A percentile compares a stretch with the other conserved stretches of the same genome.
These are phyloP conservation scores for Pica pica DNA, from an alignment of 2,113 vertebrate species.

Conservation along the genomic window DNA sequence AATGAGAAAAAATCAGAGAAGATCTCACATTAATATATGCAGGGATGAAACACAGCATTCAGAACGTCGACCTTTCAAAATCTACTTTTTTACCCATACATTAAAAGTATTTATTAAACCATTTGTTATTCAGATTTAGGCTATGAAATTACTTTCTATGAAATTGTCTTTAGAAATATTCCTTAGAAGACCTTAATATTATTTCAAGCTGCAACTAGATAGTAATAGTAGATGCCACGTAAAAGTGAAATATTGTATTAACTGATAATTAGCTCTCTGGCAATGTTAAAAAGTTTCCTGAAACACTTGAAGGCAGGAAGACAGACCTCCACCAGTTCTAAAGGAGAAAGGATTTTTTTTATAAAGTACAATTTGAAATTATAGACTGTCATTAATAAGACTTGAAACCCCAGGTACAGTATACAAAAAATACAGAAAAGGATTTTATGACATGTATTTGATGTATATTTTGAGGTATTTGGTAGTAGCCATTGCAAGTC, in stretches of 20 bases:
- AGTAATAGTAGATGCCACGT: neutral
- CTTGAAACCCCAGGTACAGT: neutral
- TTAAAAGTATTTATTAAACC: neutral
- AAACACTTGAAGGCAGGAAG: neutral
- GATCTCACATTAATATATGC: neutral
- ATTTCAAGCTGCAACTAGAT: neutral
- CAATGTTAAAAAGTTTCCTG: neutral
- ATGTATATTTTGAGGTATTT: neutral
- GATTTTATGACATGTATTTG: neutral
- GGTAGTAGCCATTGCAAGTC: neutral
- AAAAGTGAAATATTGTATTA: neutral
- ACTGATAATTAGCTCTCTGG: neutral
- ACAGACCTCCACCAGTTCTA: neutral
- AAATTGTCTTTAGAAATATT: neutral
- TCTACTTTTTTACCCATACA: neutral
- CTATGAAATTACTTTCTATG: neutral
- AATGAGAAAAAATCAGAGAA: neutral
- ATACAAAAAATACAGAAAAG: neutral
- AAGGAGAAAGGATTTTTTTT: neutral
- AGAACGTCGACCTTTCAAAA: neutral
- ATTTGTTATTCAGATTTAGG: neutral
- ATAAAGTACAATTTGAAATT: neutral
- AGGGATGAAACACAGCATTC: neutral
- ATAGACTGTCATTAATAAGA: neutral
- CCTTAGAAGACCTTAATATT: neutral